A percentile compares a stretch with the other conserved stretches of the same genome.
These are phyloP conservation scores for Lottia scabra DNA, from an alignment of 2,888 invertebrate genomes.

Conservation along the genomic window DNA sequence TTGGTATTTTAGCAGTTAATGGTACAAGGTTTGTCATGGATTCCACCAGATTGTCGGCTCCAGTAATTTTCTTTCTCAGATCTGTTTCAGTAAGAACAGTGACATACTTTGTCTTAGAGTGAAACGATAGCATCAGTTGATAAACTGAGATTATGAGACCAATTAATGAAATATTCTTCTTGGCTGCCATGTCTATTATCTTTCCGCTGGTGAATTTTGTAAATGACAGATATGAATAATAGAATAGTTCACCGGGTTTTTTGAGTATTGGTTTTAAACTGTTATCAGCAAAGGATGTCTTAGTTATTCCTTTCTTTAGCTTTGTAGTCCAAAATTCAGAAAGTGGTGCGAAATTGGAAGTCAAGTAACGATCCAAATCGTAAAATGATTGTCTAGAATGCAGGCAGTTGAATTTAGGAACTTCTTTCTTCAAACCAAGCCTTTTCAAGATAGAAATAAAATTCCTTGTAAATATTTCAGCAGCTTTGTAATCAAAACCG, in stretches of 20 bases:
- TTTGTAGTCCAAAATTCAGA: background rate
- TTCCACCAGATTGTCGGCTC: background rate
- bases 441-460: background rate
- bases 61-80: background rate
- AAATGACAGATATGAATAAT: background rate
- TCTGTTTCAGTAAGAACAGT: background rate
- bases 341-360: background rate
- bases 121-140: background rate
- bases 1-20: background rate
- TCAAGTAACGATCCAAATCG: background rate
- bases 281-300: background rate
- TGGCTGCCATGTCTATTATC: background rate
- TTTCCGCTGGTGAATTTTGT: background rate
- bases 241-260: background rate
- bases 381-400: background rate
- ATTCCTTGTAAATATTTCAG: background rate
- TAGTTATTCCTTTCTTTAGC: background rate
- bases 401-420: background rate
- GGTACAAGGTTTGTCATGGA: background rate
- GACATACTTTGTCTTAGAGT: background rate
- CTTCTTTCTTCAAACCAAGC: background rate
- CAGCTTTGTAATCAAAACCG: background rate
- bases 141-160: background rate
- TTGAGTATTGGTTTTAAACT: background rate
- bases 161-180: background rate